Conservation (phyloP, 2,113 vertebrate genomes). For the Lonchura striata region DNA sequence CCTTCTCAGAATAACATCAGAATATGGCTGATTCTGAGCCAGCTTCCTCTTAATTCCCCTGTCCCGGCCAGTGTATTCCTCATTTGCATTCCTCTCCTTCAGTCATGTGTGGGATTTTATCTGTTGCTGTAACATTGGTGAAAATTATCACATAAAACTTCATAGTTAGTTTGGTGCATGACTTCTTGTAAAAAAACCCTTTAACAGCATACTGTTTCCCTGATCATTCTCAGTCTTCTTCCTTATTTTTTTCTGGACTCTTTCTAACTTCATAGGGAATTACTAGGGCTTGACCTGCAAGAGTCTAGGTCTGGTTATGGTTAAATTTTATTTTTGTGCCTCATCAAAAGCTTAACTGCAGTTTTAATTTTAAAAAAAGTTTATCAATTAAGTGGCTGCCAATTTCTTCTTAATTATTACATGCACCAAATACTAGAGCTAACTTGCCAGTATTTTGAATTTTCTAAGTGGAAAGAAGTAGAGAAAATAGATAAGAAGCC, state of each 20-base stretch:
- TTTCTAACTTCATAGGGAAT: not conserved
- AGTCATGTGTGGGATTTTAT: not conserved
- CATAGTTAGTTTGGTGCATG: not conserved
- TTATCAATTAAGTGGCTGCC: not conserved
- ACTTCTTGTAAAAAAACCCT: not conserved
- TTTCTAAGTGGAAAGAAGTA: conserved; percentile 31
- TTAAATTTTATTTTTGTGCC: not conserved
- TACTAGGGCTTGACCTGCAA: not conserved
- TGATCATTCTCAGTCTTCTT: not conserved
- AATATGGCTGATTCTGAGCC: not conserved
- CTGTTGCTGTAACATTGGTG: not conserved
- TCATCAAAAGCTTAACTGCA: not conserved
- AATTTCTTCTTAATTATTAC: conserved; percentile 21
- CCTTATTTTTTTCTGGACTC: not conserved
- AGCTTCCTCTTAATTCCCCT: not conserved
- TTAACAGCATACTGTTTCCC: not conserved
- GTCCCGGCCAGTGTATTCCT: not conserved
- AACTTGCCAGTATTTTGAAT: conserved; percentile 4
- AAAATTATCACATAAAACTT: conserved; percentile 4
- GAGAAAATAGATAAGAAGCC: conserved; percentile 37
- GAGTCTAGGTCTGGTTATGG: not conserved
- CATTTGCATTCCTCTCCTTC: not conserved
- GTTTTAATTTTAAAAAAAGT: not conserved
- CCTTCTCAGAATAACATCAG: not conserved
- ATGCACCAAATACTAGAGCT: not conserved